A percentile compares a stretch with the other conserved stretches of the same genome.
These are phyloP conservation scores for Toxostoma redivivum DNA, from an alignment of 2,113 vertebrate genomes.

Conservation along the genomic window DNA sequence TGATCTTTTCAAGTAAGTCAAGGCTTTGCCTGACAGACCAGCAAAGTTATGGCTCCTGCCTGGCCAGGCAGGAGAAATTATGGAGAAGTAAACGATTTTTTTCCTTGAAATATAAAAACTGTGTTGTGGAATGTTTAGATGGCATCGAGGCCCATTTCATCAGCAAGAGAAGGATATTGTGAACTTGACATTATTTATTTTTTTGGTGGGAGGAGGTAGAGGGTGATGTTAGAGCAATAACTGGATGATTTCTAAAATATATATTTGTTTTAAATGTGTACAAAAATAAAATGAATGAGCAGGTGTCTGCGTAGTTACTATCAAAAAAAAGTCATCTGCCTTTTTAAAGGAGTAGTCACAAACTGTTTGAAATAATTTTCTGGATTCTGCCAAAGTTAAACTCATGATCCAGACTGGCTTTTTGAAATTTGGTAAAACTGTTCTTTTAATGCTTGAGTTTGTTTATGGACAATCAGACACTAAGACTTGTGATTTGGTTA, in stretches of 20 bases:
- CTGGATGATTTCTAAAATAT: neutral
- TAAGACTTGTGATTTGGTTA: neutral
- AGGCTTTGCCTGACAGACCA: neutral
- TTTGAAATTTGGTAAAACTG: neutral
- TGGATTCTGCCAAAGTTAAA: neutral
- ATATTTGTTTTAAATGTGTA: accelerated
- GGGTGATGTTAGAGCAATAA: neutral
- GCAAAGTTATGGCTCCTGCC: neutral
- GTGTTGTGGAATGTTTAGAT: neutral
- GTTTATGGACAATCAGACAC: neutral
- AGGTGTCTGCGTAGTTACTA: neutral
- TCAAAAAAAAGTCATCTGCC: neutral
- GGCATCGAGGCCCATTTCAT: neutral
- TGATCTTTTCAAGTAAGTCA: neutral
- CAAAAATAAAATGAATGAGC: neutral
- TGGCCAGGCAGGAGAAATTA: neutral
- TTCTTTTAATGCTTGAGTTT: neutral
- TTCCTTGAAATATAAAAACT: neutral
- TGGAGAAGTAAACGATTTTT: neutral
- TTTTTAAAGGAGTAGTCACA: neutral
- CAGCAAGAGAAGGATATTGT: neutral
- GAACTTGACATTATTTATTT: neutral
- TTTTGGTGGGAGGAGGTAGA: neutral
- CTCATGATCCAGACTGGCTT: neutral
- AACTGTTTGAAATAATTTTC: neutral